Conservation (phyloP, 2,113 vertebrate species). For the Psittacus erithacus region DNA sequence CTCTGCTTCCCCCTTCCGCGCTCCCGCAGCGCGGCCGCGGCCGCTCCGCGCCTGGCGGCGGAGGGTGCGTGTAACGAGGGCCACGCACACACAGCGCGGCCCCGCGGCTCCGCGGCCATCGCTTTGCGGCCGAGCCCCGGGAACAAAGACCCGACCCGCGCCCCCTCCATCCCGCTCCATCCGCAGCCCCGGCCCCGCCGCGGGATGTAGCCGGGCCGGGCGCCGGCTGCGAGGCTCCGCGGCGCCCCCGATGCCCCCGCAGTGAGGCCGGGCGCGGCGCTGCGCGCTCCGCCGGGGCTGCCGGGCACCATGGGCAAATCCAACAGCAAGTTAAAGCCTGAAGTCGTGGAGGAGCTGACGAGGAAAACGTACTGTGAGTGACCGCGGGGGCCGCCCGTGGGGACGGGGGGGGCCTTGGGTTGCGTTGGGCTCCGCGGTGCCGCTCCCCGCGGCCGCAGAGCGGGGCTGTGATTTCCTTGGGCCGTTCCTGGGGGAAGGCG, state of each 20-base stretch:
- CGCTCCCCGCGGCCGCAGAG: background rate
- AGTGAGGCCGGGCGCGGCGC: background rate
- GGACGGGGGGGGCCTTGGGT: background rate
- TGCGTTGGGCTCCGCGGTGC: background rate
- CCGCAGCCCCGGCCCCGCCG: background rate
- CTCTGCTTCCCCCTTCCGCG: background rate
- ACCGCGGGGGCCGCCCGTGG: no score
- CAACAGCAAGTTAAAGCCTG: conserved; percentile 94
- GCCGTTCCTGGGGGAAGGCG: background rate
- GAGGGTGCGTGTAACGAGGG: conserved; percentile 80
- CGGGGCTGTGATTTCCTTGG: background rate
- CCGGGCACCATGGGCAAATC: conserved; percentile 88
- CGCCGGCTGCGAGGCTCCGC: background rate
- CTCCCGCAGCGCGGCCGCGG: background rate
- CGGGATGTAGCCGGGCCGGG: background rate
- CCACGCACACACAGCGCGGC: conserved; percentile 8
- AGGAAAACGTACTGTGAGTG: conserved; percentile 95
- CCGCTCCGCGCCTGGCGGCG: background rate
- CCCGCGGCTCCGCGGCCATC: background rate
- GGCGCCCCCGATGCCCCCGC: conserved; percentile 21
- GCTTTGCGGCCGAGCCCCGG: background rate
- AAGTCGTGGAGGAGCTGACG: conserved; percentile 93
- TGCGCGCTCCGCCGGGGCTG: conserved; percentile 24
- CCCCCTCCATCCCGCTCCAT: background rate
- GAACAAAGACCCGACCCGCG: background rate